Conservation (phyloP, 1,140 invertebrate species). For the Lysiphlebus fabarum region DNA sequence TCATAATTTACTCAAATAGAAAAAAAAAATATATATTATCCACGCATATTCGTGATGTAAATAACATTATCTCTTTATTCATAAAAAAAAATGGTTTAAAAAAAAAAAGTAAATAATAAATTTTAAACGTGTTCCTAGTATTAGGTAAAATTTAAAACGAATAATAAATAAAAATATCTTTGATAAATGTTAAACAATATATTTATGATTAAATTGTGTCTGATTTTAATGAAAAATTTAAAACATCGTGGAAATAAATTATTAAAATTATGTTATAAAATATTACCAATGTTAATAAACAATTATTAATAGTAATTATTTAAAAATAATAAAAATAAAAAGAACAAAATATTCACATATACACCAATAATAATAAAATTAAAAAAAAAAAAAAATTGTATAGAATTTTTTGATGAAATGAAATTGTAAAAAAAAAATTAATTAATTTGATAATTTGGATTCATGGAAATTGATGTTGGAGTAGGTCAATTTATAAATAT, state of each 20-base stretch:
- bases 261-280: too few species aligned
- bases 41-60: slow-evolving; percentile 35
- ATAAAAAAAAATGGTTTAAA: slow-evolving; percentile 15
- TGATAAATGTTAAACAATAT: background rate
- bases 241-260: background rate
- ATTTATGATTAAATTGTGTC: background rate
- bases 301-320: too few species aligned
- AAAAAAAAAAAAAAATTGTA: too few species aligned
- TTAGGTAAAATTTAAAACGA: slow-evolving; percentile 3
- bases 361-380: too few species aligned
- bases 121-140: slow-evolving; percentile 16
- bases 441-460: too few species aligned
- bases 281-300: too few species aligned
- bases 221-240: background rate
- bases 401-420: too few species aligned
- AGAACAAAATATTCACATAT: too few species aligned
- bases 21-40: slow-evolving; percentile 27
- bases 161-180: background rate
- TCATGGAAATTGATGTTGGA: too few species aligned
- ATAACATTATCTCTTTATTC: slow-evolving; percentile 34
- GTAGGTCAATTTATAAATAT: too few species aligned
- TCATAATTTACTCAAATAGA: slow-evolving; percentile 33
- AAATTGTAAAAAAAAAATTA: too few species aligned
- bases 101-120: slow-evolving; percentile 15
- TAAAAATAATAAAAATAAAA: too few species aligned